Base-by-base conservation (phyloP, 2,888 invertebrate species). In the Eumerus sabulonum region DNA sequence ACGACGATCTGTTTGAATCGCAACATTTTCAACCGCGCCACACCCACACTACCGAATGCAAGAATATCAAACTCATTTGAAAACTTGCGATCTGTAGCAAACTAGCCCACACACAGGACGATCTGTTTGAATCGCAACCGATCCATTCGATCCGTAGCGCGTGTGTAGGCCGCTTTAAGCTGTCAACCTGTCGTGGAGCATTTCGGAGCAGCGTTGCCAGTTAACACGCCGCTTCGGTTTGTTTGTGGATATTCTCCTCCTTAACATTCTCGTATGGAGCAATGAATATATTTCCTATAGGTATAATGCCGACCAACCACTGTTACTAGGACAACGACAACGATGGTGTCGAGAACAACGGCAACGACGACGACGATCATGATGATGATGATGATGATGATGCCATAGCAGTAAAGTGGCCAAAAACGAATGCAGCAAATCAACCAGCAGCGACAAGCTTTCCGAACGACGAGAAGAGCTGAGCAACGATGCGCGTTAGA, bases 251-350 rank as follows among this genome's bases (percentile, higher is more conserved):
- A 77, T 68, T 59, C 59, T 67, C 62, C 38, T 73, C 62, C 38
- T 73, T 67, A 36, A 2, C 51, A 42, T 50, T 7, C 27, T 27
- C 27, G 63, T 67, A 54, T 64, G 60, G 38, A 48, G 72, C 72
- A 67, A 77, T 77, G 77, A 77, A 73, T 73, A 77, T 73, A 67
- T 77, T 73, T 67, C 47, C 67, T 63, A 57, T 72, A 60, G 35
- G 56, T 51, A 68, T 54, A 27, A 27, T 27, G 27, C 27, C 27
- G 7, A 27, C 27, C 27, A 27, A 27, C 27, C 27, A 27, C n/a
- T n/a, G 50, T 1, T n/a, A 44, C 42, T 13, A 12, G 13, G 42
- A 44, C 42, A 4, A 44, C 5, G 13, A 44, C 13, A 1, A 13
- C 27, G 27, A 27, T 27, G 27, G 27, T 27, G 7, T 7, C 27